Percentiles rank a stretch among this genome's conserved stretches.
phyloP scores from a whole-genome alignment of 1,140 invertebrate species.

The Monomorium pharaonis region DNA sequence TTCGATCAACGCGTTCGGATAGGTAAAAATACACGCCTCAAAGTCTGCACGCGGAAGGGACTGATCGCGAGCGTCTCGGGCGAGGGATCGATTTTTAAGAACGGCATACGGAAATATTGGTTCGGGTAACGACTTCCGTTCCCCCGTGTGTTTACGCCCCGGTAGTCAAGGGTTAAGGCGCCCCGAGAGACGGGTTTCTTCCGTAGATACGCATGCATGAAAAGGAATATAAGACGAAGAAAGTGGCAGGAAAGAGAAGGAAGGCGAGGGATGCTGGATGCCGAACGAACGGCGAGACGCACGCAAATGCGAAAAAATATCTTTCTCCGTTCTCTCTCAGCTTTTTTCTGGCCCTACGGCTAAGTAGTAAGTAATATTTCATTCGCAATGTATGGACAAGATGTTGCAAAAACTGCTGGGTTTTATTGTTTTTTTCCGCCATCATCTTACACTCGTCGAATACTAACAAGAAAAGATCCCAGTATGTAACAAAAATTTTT shows the following conservation, averaged over 20 bases:
- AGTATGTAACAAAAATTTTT: too few species aligned
- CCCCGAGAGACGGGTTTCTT: conserved; percentile 37
- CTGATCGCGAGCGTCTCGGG: conserved; percentile 29
- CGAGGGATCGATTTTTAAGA: conserved; percentile 59
- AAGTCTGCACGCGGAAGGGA: conserved; percentile 30
- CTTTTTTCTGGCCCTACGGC: not conserved
- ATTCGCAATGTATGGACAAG: conserved; percentile 54
- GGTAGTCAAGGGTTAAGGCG: conserved; percentile 63
- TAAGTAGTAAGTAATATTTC: conserved; percentile 62
- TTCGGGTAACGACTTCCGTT: conserved; percentile 55
- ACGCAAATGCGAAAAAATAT: conserved; percentile 43
- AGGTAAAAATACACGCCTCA: conserved; percentile 50
- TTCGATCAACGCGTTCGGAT: conserved; percentile 36
- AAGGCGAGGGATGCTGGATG: not conserved
- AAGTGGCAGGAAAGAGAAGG: not conserved
- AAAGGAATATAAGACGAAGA: conserved; percentile 16
- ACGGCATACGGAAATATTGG: conserved; percentile 63
- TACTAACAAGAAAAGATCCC: not conserved
- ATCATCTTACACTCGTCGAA: not conserved
- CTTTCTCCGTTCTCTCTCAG: conserved; percentile 8
- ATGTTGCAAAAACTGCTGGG: not conserved
- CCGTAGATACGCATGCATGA: not conserved
- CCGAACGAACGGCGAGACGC: not conserved
- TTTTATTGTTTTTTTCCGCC: not conserved
- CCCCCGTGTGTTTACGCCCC: conserved; percentile 62